Percentiles rank a stretch among this genome's conserved stretches.
Conservation (phyloP, 2,888 invertebrate genomes). For the Torymus tubicola region DNA sequence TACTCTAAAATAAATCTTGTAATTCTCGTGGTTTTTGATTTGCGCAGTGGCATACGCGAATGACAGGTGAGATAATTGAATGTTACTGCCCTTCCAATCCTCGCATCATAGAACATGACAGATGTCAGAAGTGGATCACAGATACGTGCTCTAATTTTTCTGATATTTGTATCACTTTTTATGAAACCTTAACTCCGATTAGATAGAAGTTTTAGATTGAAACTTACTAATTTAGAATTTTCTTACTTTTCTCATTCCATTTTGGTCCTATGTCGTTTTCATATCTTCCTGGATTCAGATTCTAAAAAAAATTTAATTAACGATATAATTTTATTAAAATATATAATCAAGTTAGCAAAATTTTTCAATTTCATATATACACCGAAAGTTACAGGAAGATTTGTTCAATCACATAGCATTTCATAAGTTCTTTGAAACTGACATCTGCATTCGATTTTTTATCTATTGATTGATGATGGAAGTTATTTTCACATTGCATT, state of each 20-base stretch:
- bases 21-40: constrained; percentile 58
- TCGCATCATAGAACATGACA: constrained; percentile 11
- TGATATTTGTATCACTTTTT: constrained; percentile 13
- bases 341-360: too few relatives aligned
- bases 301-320: too few relatives aligned
- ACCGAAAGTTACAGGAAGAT: constrained; percentile 33
- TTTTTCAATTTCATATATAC: background rate
- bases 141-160: constrained; percentile 2
- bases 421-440: background rate
- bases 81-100: constrained; percentile 38
- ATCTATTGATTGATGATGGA: constrained; percentile 13
- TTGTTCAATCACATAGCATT: constrained; percentile 6
- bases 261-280: background rate
- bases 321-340: too few relatives aligned
- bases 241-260: too few relatives aligned
- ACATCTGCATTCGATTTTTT: background rate
- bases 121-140: constrained; percentile 27
- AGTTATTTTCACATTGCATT: constrained; percentile 25
- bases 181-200: background rate
- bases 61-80: constrained; percentile 61
- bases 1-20: constrained; percentile 36
- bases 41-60: constrained; percentile 57
- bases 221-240: constrained; percentile 7
- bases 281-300: constrained; percentile 13
- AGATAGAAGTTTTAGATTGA: constrained; percentile 31